Conservation (phyloP, 2,888 invertebrate genomes). For the Acanthosepion esculentum region DNA sequence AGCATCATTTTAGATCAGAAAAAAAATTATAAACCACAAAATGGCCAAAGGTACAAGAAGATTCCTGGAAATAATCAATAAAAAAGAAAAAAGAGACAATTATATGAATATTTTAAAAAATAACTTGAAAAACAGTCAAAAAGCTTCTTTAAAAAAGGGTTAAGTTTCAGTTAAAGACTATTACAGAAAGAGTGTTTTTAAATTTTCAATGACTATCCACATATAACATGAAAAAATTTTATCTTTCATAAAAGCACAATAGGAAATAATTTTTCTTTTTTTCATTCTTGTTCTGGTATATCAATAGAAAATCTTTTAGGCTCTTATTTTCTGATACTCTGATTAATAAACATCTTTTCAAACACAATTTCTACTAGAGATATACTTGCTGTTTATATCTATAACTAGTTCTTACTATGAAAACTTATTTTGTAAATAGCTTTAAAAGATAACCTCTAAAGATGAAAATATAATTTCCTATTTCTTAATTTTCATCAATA, state of each 20-base stretch:
- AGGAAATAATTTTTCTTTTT: not conserved
- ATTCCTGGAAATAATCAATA: not conserved
- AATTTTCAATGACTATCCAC: not conserved
- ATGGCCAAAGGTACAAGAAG: not conserved
- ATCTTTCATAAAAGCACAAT: not conserved
- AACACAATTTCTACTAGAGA: not conserved
- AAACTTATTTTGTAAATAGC: no score
- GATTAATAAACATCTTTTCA: not conserved
- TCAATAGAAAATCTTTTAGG: not conserved
- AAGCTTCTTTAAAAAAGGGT: not conserved
- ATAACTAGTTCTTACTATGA: no score
- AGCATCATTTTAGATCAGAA: not conserved
- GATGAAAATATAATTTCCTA: no score
- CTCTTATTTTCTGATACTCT: not conserved
- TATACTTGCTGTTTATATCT: not conserved
- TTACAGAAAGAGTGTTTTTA: not conserved
- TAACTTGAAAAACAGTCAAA: not conserved
- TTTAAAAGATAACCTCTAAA: no score
- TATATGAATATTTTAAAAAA: not conserved
- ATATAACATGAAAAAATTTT: not conserved
- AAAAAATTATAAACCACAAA: not conserved
- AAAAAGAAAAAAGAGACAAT: not conserved
- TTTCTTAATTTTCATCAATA: no score
- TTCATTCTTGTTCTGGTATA: not conserved
- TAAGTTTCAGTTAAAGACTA: slow-evolving; percentile 1